phyloP scores from a whole-genome alignment of 2,113 vertebrate species.

The Sarotherodon lohbergeri region DNA sequence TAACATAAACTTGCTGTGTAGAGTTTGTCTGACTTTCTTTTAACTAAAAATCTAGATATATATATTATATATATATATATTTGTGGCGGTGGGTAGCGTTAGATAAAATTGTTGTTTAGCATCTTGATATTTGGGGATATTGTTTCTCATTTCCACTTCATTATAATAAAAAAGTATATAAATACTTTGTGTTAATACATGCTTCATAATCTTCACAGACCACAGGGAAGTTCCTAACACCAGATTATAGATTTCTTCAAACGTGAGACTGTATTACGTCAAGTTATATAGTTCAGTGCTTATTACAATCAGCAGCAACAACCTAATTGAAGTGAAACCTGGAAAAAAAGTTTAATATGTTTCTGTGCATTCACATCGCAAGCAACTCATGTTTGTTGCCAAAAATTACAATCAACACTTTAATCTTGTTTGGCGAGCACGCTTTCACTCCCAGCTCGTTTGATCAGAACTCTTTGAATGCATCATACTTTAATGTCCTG shows the following conservation, averaged over 20 bases:
- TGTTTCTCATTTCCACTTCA: slow-evolving; percentile 42
- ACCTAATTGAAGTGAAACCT: not conserved
- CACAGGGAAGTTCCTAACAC: not conserved
- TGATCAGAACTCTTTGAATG: not conserved
- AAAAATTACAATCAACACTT: not conserved
- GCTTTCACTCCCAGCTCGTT: not conserved
- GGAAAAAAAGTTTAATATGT: not conserved
- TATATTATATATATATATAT: slow-evolving; percentile 31
- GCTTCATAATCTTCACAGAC: not conserved
- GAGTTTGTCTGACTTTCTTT: slow-evolving; percentile 67
- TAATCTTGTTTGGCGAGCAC: not conserved
- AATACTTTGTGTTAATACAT: not conserved
- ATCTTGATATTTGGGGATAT: slow-evolving; percentile 42
- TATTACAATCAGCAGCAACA: slow-evolving; percentile 5
- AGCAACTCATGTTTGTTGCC: not conserved
- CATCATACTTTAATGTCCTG: accelerated
- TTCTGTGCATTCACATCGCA: not conserved
- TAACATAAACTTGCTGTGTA: slow-evolving; percentile 57
- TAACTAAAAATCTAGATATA: slow-evolving; percentile 35
- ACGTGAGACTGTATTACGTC: not conserved
- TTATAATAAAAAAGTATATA: not conserved
- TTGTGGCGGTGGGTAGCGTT: slow-evolving; percentile 70
- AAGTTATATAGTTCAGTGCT: not conserved
- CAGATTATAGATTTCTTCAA: not conserved
- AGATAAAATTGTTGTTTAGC: slow-evolving; percentile 62